Evolutionary conservation across 1,140 invertebrate species (phyloP).

Genomic region (Dendroctonus valens): DNA sequence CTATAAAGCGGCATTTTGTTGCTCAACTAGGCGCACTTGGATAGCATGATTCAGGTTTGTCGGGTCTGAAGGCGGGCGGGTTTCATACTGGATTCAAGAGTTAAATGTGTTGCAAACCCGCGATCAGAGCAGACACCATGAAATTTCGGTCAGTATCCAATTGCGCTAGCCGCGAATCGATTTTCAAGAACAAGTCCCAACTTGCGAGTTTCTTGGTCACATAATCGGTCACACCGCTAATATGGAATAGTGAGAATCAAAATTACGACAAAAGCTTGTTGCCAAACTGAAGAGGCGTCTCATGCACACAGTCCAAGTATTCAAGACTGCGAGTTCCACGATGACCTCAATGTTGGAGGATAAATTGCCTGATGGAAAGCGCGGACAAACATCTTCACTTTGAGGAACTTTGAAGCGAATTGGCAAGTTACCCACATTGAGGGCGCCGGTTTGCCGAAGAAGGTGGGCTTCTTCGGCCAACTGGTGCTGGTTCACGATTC

Average conservation of each 20-base stretch:
- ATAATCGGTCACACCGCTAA: too few relatives aligned
- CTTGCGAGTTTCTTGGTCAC: too few relatives aligned
- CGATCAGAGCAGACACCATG: too few relatives aligned
- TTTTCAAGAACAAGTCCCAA: too few relatives aligned
- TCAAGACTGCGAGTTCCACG: slow-evolving; percentile 51
- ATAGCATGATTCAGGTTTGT: too few relatives aligned
- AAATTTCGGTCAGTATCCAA: too few relatives aligned
- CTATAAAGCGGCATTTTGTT: too few relatives aligned
- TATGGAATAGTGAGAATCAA: not conserved
- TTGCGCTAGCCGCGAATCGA: too few relatives aligned
- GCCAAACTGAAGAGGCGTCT: slow-evolving; percentile 44
- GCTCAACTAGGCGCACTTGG: too few relatives aligned
- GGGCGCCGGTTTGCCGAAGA: not conserved
- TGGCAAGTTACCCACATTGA: slow-evolving; percentile 4
- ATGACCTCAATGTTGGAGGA: not conserved
- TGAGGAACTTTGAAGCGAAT: not conserved
- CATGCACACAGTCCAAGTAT: slow-evolving; percentile 56
- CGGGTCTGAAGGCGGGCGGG: too few relatives aligned
- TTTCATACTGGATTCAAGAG: too few relatives aligned
- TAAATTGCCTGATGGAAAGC: not conserved
- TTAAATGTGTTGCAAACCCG: too few relatives aligned
- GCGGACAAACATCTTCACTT: not conserved
- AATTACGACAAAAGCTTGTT: slow-evolving; percentile 45
- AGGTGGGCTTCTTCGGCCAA: not conserved
- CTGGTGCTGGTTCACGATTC: slow-evolving; percentile 19